Evolutionary conservation across 1,140 invertebrate species (phyloP).

Genomic region (Meloidogyne floridensis): DNA sequence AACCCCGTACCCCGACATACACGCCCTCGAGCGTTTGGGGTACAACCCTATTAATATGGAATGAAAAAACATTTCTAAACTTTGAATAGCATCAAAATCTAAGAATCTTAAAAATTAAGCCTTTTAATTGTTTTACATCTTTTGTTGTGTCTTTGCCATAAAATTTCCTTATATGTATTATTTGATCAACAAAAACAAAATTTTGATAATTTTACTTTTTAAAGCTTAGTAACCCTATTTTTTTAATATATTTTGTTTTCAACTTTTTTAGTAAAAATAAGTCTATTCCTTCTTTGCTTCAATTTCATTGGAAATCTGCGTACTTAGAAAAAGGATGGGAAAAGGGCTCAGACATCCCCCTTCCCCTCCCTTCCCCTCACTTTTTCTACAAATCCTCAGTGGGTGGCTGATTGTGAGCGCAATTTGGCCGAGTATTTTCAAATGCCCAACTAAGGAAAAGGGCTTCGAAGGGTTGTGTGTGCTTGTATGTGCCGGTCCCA

Average conservation of each 20-base stretch:
- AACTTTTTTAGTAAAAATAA: background rate
- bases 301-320: slow-evolving; percentile 3
- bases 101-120: too few relatives aligned
- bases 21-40: too few relatives aligned
- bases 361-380: background rate
- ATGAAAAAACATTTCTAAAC: too few relatives aligned
- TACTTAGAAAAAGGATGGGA: background rate
- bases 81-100: too few relatives aligned
- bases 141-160: too few relatives aligned
- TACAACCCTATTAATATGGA: too few relatives aligned
- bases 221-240: background rate
- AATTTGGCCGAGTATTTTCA: slow-evolving; percentile 6
- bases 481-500: background rate
- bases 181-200: too few relatives aligned
- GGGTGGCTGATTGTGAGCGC: slow-evolving; percentile 4
- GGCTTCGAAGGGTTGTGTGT: slow-evolving; percentile 2
- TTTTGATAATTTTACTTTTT: too few relatives aligned
- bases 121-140: too few relatives aligned
- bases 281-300: background rate
- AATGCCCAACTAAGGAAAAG: background rate
- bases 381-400: background rate
- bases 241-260: background rate
- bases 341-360: slow-evolving; percentile 8
- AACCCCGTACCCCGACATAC: too few relatives aligned
- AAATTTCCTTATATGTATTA: too few relatives aligned